These are phyloP conservation scores for Lasioglossum marginatum DNA, from an alignment of 2,888 invertebrate species.

Conservation along the genomic window DNA sequence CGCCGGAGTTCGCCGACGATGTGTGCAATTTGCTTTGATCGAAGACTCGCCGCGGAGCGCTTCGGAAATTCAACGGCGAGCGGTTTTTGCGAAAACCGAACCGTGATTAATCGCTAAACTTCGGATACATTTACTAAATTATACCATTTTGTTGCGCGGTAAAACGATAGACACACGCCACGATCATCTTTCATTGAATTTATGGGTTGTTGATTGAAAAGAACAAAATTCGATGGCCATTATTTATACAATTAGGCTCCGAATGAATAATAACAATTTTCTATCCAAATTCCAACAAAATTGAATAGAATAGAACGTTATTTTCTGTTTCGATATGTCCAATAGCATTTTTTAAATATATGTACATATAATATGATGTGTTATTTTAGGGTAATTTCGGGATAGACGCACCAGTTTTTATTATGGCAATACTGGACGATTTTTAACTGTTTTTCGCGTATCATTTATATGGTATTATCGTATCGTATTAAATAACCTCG, in stretches of 20 bases:
- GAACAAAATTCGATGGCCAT: neutral
- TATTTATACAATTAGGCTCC: neutral
- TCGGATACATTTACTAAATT: neutral
- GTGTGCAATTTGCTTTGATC: slow-evolving; percentile 4
- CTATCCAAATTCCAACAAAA: no score
- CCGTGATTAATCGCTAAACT: neutral
- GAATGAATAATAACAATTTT: no score
- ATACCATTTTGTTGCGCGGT: neutral
- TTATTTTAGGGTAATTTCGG: no score
- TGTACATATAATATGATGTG: no score
- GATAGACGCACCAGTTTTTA: no score
- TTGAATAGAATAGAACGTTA: no score
- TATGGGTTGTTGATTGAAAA: neutral
- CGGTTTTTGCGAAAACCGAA: neutral
- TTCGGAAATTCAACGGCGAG: neutral
- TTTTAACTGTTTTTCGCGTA: no score
- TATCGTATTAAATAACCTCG: no score
- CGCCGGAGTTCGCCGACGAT: neutral
- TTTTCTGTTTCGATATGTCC: no score
- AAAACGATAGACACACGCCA: neutral
- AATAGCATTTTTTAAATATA: no score
- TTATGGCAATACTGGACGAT: no score
- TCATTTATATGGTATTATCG: no score
- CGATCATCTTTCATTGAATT: neutral
- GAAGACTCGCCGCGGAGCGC: neutral